phyloP scores from a whole-genome alignment of 2,113 vertebrate genomes.

The Carassius carassius region DNA sequence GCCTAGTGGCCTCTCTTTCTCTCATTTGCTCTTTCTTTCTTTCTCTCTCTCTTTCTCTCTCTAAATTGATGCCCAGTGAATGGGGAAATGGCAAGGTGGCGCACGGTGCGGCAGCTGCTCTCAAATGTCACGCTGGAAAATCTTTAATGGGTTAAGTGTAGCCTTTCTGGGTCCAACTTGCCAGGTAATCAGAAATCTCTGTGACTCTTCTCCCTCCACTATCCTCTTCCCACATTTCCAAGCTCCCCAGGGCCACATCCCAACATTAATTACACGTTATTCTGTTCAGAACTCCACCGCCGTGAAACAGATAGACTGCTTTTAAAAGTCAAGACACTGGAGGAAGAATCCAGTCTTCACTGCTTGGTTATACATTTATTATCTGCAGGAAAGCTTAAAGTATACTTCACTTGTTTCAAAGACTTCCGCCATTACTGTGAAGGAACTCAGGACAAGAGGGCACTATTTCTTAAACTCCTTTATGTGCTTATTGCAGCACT shows the following conservation, averaged over 20 bases:
- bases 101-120: conserved; percentile 82
- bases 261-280: conserved; percentile 92
- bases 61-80: conserved; percentile 88
- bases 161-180: conserved; percentile 98
- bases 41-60: conserved; percentile 67
- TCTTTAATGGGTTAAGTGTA: conserved; percentile 99
- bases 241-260: conserved; percentile 84
- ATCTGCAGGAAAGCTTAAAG: conserved; percentile 45
- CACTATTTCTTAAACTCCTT: background rate
- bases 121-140: conserved; percentile 98
- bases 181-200: conserved; percentile 94
- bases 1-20: conserved; percentile 77
- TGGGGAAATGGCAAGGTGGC: conserved; percentile 92
- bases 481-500: no score
- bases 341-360: conserved; percentile 59
- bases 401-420: conserved; percentile 15
- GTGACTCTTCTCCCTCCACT: conserved; percentile 76
- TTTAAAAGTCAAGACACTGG: conserved; percentile 77
- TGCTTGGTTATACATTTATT: conserved; percentile 59
- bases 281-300: conserved; percentile 82
- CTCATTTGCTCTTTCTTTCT: conserved; percentile 54
- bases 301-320: conserved; percentile 82
- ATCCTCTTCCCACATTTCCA: conserved; percentile 69
- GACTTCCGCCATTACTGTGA: background rate
- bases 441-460: background rate